phyloP scores from a whole-genome alignment of 2,888 invertebrate species.

The Homarus gammarus region DNA sequence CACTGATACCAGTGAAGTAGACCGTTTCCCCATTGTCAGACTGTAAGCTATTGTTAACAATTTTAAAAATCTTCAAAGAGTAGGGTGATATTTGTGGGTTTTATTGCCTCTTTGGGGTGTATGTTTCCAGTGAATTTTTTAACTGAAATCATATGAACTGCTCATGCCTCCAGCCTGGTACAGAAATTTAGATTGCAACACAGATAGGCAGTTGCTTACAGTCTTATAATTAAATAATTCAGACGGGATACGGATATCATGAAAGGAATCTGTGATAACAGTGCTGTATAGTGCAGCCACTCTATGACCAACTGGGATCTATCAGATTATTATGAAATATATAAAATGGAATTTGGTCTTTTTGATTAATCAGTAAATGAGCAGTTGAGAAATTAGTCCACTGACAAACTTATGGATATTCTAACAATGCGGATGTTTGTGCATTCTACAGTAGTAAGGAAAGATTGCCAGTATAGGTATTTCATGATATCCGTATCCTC shows the following conservation, averaged over 20 bases:
- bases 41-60: background rate
- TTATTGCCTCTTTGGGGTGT: too few species aligned
- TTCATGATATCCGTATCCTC: conserved; percentile 52
- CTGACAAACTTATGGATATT: background rate
- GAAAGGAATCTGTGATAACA: background rate
- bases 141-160: too few species aligned
- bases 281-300: too few species aligned
- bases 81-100: background rate
- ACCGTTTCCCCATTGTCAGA: conserved; percentile 35
- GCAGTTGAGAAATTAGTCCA: background rate
- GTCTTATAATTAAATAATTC: conserved; percentile 1
- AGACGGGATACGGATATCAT: conserved; percentile 18
- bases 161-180: too few species aligned
- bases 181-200: too few species aligned
- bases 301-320: too few species aligned
- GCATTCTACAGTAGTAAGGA: background rate
- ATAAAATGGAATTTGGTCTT: background rate
- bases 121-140: too few species aligned
- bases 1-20: conserved; percentile 11
- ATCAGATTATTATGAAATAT: too few species aligned
- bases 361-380: background rate
- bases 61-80: background rate
- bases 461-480: background rate
- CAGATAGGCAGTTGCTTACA: background rate
- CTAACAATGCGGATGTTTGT: background rate